Conservation (phyloP, 2,888 invertebrate species). For the Yponomeuta malinellus region DNA sequence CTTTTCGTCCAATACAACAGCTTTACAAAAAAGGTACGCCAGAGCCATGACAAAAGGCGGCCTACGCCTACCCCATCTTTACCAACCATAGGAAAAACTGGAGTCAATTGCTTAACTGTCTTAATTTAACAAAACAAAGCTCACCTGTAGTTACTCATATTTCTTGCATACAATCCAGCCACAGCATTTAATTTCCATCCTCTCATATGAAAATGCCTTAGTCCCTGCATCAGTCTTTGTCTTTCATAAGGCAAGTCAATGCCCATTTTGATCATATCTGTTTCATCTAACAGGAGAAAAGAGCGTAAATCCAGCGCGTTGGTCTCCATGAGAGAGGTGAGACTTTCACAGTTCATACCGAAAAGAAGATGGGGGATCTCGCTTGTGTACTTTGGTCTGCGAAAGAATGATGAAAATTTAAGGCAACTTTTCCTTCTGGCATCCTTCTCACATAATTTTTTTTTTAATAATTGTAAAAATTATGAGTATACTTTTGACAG, state of each 20-base stretch:
- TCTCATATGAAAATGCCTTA: constrained; percentile 76
- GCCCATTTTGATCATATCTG: constrained; percentile 73
- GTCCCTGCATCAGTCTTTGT: constrained; percentile 67
- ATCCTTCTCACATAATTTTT: too few relatives aligned
- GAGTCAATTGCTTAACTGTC: too few relatives aligned
- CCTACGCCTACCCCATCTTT: not conserved
- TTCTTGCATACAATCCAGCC: constrained; percentile 55
- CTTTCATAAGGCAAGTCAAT: constrained; percentile 77
- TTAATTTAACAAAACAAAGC: too few relatives aligned
- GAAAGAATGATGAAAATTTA: constrained; percentile 22
- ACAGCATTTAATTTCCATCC: constrained; percentile 71
- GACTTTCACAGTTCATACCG: constrained; percentile 76
- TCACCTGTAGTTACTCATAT: constrained; percentile 58
- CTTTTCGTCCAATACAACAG: too few relatives aligned
- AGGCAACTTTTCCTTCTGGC: too few relatives aligned
- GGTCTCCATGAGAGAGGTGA: constrained; percentile 60
- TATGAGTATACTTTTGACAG: too few relatives aligned
- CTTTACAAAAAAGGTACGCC: too few relatives aligned
- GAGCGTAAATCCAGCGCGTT: constrained; percentile 68
- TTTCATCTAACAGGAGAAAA: constrained; percentile 75
- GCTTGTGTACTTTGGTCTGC: constrained; percentile 64
- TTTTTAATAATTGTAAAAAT: too few relatives aligned
- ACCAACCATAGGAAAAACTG: not conserved
- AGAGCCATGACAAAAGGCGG: too few relatives aligned
- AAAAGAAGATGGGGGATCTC: constrained; percentile 76